Evolutionary conservation across 2,113 vertebrate genomes (phyloP).

Genomic region (Corvus moneduloides): DNA sequence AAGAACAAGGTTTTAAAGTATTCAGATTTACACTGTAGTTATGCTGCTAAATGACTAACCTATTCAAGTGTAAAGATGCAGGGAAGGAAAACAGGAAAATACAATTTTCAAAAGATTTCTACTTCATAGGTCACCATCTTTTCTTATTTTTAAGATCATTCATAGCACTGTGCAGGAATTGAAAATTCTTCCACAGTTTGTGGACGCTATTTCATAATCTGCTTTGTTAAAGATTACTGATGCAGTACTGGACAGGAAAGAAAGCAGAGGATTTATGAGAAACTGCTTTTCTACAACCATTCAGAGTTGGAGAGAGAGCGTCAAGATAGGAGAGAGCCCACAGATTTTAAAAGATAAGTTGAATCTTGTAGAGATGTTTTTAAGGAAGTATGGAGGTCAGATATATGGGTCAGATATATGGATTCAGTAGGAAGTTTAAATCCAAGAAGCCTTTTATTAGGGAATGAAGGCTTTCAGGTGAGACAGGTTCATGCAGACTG

Average conservation of each 20-base stretch:
- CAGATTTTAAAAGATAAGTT: background rate
- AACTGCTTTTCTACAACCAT: background rate
- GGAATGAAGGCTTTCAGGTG: background rate
- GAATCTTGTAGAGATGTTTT: background rate
- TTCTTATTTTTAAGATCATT: background rate
- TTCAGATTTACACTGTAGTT: background rate
- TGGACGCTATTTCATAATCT: background rate
- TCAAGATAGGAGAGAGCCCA: background rate
- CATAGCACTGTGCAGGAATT: background rate
- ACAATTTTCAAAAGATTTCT: background rate
- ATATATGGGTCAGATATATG: background rate
- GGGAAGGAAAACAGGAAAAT: background rate
- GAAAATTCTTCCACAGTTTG: background rate
- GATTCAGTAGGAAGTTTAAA: background rate
- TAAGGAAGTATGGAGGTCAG: background rate
- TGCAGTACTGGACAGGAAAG: background rate
- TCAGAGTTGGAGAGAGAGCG: background rate
- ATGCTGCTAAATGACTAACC: background rate
- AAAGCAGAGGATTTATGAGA: background rate
- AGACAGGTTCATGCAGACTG: background rate
- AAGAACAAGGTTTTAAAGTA: background rate
- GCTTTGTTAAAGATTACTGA: background rate
- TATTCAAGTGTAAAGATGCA: background rate
- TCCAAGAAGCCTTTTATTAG: background rate
- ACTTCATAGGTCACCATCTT: background rate